phyloP scores from a whole-genome alignment of 2,888 invertebrate genomes.

The Idaea aversata region DNA sequence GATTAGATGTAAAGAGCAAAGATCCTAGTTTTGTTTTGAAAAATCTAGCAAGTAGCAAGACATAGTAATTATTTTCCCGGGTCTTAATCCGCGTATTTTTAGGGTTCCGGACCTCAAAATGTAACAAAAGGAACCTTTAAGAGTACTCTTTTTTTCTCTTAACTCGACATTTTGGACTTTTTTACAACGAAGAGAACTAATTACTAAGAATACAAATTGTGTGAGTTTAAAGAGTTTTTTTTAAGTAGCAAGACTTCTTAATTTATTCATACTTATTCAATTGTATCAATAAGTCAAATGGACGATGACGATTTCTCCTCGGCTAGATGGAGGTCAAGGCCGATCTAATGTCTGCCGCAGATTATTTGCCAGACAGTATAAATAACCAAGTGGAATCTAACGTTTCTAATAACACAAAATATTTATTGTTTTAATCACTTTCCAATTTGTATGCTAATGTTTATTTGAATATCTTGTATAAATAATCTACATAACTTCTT shows the following conservation, averaged over 20 bases:
- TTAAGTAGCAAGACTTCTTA: neutral
- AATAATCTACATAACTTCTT: too few relatives aligned
- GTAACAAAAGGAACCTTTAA: too few relatives aligned
- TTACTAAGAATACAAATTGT: too few relatives aligned
- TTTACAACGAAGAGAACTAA: too few relatives aligned
- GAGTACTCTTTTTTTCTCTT: too few relatives aligned
- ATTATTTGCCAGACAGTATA: constrained; percentile 14
- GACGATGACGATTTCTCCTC: constrained; percentile 66
- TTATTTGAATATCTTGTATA: constrained; percentile 6
- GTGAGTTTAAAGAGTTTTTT: neutral
- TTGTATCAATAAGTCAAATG: constrained; percentile 43
- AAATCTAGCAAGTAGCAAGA: neutral
- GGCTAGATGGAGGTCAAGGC: constrained; percentile 66
- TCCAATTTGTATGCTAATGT: constrained; percentile 1
- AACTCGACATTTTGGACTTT: too few relatives aligned
- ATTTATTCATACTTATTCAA: constrained; percentile 17
- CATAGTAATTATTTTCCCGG: too few relatives aligned
- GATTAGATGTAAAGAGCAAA: too few relatives aligned
- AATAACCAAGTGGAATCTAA: neutral
- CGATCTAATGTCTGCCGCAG: constrained; percentile 44
- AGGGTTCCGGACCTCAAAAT: too few relatives aligned
- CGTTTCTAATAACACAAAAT: neutral
- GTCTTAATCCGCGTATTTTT: too few relatives aligned
- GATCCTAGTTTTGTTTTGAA: too few relatives aligned
- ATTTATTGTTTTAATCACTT: neutral